Base-by-base conservation (phyloP, 2,797 vertebrate genomes). In the Phaenicophaeus curvirostris region DNA sequence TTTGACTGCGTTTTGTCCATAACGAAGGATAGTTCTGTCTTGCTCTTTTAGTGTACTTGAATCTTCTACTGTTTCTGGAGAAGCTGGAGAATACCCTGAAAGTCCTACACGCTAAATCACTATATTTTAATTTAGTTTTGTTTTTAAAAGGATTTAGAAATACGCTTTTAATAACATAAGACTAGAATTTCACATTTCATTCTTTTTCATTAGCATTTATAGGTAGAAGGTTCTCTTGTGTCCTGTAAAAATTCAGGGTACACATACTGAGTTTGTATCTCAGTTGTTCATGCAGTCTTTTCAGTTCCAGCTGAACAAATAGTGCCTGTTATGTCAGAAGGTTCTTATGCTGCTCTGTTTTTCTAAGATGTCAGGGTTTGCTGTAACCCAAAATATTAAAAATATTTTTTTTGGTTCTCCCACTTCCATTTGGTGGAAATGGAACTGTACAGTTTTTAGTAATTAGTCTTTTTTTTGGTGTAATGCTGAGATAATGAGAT, bases 291-390 rank as follows among this genome's bases (percentile, higher is more conserved):
- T 5, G 3, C 46, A 62, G 48, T 41, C 27, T 73, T 93, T 75
- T 66, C 50, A 68, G 14, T 83, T 83, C 50, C 85, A 94, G 87
- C 79, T 94, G 94, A 95, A 91, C 27, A 95, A 95, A 94, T 76
- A 90, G 4, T n/a, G 19, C 23, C 23, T 63, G 3, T 73, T 91
- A 9, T 46, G 31, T 76, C 37, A 76, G 58, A 85, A 85, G 17
- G 50, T 58, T 73, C 80, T 71, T 93, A 18, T 1, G 41, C 9
- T 44, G 39, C 37, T 85, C 37, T 77, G 16, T 41, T 88, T 83
- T 91, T 79, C 42, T 78, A 63, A 81, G 37, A 37, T 79, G 16
- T 66, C 39, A 44, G 73, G 59, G 55, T 62, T 68, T 86, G 19
- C 51, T 84, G 6, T 59, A 92, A 85, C 27, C 5, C 46, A 39